These are phyloP conservation scores for Bostrychus sinensis DNA, from an alignment of 2,113 vertebrate genomes.

Conservation along the genomic window DNA sequence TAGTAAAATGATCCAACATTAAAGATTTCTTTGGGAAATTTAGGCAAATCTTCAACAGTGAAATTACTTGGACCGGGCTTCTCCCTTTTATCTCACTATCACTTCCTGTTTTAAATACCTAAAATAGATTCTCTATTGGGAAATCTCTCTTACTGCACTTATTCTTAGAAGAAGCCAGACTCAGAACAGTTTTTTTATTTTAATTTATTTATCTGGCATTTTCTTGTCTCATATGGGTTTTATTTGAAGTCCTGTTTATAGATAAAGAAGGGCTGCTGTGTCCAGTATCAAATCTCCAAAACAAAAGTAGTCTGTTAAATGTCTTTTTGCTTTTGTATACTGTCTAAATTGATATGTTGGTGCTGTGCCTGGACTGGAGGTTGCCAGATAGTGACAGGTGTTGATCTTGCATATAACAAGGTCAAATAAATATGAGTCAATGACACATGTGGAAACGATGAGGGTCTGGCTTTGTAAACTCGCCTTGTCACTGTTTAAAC, in stretches of 20 bases:
- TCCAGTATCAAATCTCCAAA: slow-evolving; percentile 3
- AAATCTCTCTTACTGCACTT: slow-evolving; percentile 12
- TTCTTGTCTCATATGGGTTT: background rate
- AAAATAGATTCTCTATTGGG: slow-evolving; percentile 21
- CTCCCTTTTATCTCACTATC: slow-evolving; percentile 11
- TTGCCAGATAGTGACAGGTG: slow-evolving; percentile 36
- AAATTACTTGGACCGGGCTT: slow-evolving; percentile 9
- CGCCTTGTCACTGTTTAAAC: slow-evolving; percentile 30
- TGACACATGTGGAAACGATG: background rate
- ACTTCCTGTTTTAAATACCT: slow-evolving; percentile 20
- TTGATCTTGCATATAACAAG: slow-evolving; percentile 42
- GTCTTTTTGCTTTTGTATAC: background rate
- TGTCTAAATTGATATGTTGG: slow-evolving; percentile 1
- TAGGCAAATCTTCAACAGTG: slow-evolving; percentile 34
- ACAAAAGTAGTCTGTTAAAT: background rate
- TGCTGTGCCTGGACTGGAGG: slow-evolving; percentile 9
- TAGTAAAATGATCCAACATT: slow-evolving; percentile 13
- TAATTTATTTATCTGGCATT: slow-evolving; percentile 3
- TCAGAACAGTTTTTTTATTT: slow-evolving; percentile 16
- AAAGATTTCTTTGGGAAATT: slow-evolving; percentile 36
- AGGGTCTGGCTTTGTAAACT: slow-evolving; percentile 2
- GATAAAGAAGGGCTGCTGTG: background rate
- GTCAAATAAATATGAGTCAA: slow-evolving; percentile 27
- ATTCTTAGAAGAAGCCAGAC: slow-evolving; percentile 6
- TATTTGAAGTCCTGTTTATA: no score